A percentile compares a stretch with the other conserved stretches of the same genome.
phyloP scores from a whole-genome alignment of 2,797 vertebrate genomes.

The Babyrousa celebensis region DNA sequence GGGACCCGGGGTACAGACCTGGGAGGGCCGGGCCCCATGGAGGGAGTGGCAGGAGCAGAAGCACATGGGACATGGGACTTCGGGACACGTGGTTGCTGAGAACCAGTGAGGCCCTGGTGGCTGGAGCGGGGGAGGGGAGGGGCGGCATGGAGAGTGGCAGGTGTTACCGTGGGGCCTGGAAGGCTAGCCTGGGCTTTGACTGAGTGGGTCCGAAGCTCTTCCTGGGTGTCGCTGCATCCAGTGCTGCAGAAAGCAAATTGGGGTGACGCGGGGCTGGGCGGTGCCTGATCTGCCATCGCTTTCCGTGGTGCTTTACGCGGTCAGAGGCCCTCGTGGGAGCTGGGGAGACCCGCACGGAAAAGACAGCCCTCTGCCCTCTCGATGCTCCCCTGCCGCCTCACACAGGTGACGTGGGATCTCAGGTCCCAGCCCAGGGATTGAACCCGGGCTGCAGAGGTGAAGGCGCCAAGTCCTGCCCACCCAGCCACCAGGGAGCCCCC shows the following conservation, averaged over 20 bases:
- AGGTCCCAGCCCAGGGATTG: no score
- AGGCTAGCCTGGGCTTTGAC: no score
- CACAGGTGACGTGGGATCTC: not conserved
- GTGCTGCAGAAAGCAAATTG: not conserved
- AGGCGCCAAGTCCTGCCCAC: no score
- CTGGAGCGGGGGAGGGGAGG: not conserved
- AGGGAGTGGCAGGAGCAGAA: not conserved
- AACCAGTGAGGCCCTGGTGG: not conserved
- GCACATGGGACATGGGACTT: no score
- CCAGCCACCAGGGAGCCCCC: no score
- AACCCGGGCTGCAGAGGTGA: no score
- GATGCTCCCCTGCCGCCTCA: not conserved
- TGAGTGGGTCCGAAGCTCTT: not conserved
- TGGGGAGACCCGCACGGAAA: not conserved
- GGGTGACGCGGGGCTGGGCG: not conserved
- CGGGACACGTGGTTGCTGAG: not conserved
- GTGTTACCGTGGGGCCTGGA: no score
- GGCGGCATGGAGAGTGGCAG: not conserved
- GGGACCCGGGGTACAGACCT: not conserved
- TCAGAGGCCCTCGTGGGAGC: not conserved
- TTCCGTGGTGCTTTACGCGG: not conserved
- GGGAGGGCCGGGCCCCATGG: not conserved
- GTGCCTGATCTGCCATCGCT: not conserved
- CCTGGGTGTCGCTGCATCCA: not conserved
- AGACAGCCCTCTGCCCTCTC: not conserved